Evolutionary conservation across 2,888 invertebrate genomes (phyloP).

Genomic region (Ochropacha duplaris): DNA sequence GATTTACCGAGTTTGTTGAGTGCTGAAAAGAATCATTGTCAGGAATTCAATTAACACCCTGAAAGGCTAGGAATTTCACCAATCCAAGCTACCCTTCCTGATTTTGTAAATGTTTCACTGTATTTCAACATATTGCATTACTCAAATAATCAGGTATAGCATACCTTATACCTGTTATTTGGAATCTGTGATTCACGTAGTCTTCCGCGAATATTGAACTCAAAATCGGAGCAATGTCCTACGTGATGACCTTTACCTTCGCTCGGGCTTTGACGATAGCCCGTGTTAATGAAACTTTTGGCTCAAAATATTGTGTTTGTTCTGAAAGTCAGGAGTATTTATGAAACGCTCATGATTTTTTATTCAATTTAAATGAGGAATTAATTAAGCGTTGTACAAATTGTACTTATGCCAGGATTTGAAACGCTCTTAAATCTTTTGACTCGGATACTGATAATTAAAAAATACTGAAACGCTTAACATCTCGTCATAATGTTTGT

Average conservation of each 20-base stretch:
- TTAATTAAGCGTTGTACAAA: too few relatives aligned
- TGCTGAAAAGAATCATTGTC: too few relatives aligned
- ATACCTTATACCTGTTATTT: neutral
- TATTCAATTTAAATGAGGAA: neutral
- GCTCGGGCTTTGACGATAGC: constrained; percentile 4
- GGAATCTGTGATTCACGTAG: constrained; percentile 4
- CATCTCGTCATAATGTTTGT: constrained; percentile 6
- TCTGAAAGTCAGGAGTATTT: neutral
- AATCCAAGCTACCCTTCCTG: neutral
- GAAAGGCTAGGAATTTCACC: too few relatives aligned
- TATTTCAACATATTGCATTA: neutral
- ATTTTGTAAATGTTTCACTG: neutral
- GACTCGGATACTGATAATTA: too few relatives aligned
- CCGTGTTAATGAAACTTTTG: neutral
- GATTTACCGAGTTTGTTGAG: too few relatives aligned
- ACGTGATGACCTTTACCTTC: constrained; percentile 4
- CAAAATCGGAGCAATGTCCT: constrained; percentile 6
- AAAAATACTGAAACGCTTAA: neutral
- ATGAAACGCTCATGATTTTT: neutral
- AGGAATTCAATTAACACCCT: neutral
- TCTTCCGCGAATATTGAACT: constrained; percentile 6
- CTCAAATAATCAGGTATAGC: neutral
- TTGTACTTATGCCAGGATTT: too few relatives aligned
- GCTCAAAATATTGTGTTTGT: neutral
- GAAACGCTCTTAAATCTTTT: too few relatives aligned